Evolutionary conservation across 2,113 vertebrate species (phyloP).

Genomic region (Callospermophilus lateralis): DNA sequence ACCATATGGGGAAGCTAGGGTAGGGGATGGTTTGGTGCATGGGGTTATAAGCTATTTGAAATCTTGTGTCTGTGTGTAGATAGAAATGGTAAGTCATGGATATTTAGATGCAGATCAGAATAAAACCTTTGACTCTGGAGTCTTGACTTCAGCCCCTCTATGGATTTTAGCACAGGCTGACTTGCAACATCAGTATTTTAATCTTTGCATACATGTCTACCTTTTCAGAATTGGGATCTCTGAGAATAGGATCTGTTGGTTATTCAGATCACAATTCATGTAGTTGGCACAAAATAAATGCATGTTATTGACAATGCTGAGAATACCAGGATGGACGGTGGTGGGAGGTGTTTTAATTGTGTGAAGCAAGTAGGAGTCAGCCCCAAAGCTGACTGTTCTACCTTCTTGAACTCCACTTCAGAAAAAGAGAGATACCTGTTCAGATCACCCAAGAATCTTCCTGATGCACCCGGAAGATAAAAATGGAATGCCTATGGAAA

Average conservation of each 20-base stretch:
- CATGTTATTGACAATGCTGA: background rate
- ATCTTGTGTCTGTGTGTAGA: background rate
- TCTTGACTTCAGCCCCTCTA: background rate
- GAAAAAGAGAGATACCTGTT: background rate
- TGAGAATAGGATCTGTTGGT: conserved; percentile 23
- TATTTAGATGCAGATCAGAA: background rate
- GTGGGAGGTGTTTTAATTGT: background rate
- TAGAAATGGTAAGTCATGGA: background rate
- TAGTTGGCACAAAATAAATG: conserved; percentile 4
- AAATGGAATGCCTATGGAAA: background rate
- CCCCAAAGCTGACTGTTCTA: background rate
- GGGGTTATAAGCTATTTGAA: background rate
- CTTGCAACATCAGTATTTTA: background rate
- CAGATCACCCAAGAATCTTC: background rate
- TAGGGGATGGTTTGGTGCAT: background rate
- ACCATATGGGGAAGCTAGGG: too few species aligned
- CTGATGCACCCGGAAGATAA: background rate
- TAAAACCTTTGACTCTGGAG: background rate
- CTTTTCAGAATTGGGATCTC: background rate
- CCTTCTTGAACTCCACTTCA: background rate
- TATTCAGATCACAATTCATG: background rate
- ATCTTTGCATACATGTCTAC: background rate
- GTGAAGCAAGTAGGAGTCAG: background rate
- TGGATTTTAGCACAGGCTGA: background rate
- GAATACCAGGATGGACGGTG: background rate